Percentiles rank a stretch among this genome's conserved stretches.
Conservation (phyloP, 1,140 invertebrate genomes). For the Nixonia krombeini region DNA sequence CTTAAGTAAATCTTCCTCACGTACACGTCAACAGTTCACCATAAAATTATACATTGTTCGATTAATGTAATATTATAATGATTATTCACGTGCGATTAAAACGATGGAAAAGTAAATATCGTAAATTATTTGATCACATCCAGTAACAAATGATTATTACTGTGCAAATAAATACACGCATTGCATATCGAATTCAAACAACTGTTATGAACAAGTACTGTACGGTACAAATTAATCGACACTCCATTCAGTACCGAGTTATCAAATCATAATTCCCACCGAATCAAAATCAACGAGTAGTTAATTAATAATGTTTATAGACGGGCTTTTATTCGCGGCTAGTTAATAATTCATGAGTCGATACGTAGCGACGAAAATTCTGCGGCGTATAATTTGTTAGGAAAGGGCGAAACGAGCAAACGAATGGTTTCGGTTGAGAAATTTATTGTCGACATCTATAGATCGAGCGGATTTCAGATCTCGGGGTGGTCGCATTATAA, state of each 20-base stretch:
- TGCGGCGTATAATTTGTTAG: slow-evolving; percentile 11
- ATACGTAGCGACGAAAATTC: slow-evolving; percentile 17
- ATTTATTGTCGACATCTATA: slow-evolving; percentile 43
- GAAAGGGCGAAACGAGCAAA: neutral
- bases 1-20: neutral
- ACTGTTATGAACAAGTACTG: slow-evolving; percentile 9
- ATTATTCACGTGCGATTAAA: too few species aligned
- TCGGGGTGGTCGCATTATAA: slow-evolving; percentile 50
- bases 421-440: slow-evolving; percentile 8
- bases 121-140: neutral
- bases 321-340: neutral
- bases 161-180: neutral
- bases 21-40: too few species aligned
- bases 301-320: slow-evolving; percentile 1
- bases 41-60: too few species aligned
- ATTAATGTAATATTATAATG: too few species aligned
- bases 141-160: neutral
- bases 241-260: too few species aligned
- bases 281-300: slow-evolving; percentile 8
- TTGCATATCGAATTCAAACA: slow-evolving; percentile 5
- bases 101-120: neutral
- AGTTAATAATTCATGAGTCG: slow-evolving; percentile 11
- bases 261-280: slow-evolving; percentile 7
- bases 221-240: slow-evolving; percentile 11
- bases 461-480: slow-evolving; percentile 42